Evolutionary conservation across 2,888 invertebrate species (phyloP), one percentile per base, ranked within the genome.

Genomic region (Theretra japonica): DNA sequence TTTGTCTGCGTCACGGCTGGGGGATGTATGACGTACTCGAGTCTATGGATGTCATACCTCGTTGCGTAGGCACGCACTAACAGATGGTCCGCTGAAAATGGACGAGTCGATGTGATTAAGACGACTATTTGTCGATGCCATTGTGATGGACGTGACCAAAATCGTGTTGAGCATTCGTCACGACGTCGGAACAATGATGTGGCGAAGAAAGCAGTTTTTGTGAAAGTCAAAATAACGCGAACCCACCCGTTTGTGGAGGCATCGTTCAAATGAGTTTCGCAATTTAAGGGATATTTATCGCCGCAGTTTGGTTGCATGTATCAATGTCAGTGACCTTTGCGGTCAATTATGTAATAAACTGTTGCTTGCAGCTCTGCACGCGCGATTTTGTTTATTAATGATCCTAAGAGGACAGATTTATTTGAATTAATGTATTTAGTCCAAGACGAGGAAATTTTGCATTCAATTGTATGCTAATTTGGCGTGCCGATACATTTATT

Each of bases 121-220:
- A 15, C 41, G 41, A 65, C 41, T 65, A 41, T 65, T 57, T 50
- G 57, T 58, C 68, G 59, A 58, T 58, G 58, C 70, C 58, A 21
- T 59, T 41, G 50, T 60, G 48, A 58, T 41, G 48, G 50, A 33
- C 57, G 28, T 56, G 25, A 60, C 59, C 28, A 48, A 70, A 70
- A 50, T 33, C 56, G 57, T 69, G 23, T 50, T 69, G 62, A 69
- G 23, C 23, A 48, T 33, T 72, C 53, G 25, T 72, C 68, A 69
- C 65, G 58, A 69, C 69, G 69, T 71, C 28, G 21, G 68, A 69
- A 69, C 71, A 69, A 69, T 69, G 53, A 30, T 59, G 53, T 17
- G 28, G 21, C n/a, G 23, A 69, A 60, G 68, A 69, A 69, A 72
- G 68, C 59, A 50, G 72, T 69, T 72, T 72, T 72, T 72, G 72